These are phyloP conservation scores for Misgurnus mizolepis DNA, from an alignment of 2,113 vertebrate species.

Conservation along the genomic window DNA sequence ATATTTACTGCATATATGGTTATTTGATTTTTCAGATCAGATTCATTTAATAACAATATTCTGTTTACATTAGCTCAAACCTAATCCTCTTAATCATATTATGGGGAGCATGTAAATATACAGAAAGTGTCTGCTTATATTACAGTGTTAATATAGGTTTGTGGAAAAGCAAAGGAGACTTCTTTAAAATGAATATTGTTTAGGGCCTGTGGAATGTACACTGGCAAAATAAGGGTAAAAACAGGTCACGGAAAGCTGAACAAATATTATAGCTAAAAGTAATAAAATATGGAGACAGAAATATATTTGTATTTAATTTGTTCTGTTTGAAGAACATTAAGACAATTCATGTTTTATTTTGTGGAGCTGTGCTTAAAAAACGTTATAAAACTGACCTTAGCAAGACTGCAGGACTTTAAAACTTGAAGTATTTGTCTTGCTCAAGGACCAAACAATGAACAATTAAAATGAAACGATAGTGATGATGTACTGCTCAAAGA, in stretches of 20 bases:
- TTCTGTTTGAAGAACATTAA: constrained; percentile 55
- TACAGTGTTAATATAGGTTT: constrained; percentile 28
- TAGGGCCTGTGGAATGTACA: constrained; percentile 51
- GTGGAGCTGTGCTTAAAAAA: constrained; percentile 52
- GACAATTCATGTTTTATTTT: constrained; percentile 66
- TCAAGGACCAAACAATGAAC: constrained; percentile 32
- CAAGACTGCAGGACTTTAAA: constrained; percentile 3
- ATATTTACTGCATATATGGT: too few species aligned
- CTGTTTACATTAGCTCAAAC: too few species aligned
- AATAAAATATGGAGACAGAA: constrained; percentile 44
- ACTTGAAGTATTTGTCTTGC: constrained; percentile 23
- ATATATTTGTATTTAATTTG: constrained; percentile 45
- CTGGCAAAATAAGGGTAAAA: constrained; percentile 43
- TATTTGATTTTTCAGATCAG: too few species aligned
- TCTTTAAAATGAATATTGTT: constrained; percentile 58
- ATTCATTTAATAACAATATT: too few species aligned
- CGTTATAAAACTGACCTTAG: constrained; percentile 37
- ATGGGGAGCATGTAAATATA: too few species aligned
- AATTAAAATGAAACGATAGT: constrained; percentile 34
- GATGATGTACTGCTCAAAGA: background rate
- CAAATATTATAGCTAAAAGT: constrained; percentile 18
- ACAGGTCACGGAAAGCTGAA: constrained; percentile 45
- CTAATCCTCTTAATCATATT: too few species aligned
- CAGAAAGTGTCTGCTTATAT: too few species aligned
- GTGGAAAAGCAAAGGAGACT: constrained; percentile 50